Conservation (phyloP, 2,113 vertebrate genomes). For the Toxostoma redivivum region DNA sequence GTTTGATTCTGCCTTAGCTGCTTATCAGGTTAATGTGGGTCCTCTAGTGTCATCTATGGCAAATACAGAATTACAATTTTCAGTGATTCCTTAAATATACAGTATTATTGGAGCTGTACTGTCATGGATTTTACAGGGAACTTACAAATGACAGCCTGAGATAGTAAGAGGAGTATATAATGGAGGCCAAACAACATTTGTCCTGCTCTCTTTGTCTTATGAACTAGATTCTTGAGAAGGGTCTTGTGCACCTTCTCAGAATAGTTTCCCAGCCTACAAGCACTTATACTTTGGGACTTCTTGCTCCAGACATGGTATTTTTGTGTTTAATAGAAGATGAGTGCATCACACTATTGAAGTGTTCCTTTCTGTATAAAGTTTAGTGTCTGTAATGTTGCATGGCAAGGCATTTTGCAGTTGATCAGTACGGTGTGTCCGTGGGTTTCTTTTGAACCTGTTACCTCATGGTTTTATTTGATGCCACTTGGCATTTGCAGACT, state of each 20-base stretch:
- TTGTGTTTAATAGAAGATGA: not conserved
- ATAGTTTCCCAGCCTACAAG: not conserved
- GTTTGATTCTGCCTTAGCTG: not conserved
- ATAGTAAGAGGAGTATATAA: not conserved
- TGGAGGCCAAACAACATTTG: not conserved
- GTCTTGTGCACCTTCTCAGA: not conserved
- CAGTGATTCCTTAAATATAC: not conserved
- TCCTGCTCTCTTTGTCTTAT: not conserved
- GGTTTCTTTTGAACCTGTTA: not conserved
- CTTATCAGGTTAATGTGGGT: not conserved
- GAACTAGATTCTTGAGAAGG: not conserved
- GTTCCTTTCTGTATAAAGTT: not conserved
- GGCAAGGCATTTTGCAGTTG: not conserved
- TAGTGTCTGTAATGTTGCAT: not conserved
- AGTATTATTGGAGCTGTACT: not conserved
- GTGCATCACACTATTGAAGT: not conserved
- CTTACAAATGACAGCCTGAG: not conserved
- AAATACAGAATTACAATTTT: not conserved
- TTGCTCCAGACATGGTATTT: not conserved
- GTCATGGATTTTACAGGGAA: not conserved
- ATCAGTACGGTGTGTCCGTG: fast-evolving
- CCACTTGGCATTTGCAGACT: not conserved
- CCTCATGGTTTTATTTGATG: not conserved
- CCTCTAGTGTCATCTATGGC: not conserved
- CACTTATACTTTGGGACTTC: not conserved